phyloP scores from a whole-genome alignment of 1,140 invertebrate genomes.

The Drosophila murphyi region DNA sequence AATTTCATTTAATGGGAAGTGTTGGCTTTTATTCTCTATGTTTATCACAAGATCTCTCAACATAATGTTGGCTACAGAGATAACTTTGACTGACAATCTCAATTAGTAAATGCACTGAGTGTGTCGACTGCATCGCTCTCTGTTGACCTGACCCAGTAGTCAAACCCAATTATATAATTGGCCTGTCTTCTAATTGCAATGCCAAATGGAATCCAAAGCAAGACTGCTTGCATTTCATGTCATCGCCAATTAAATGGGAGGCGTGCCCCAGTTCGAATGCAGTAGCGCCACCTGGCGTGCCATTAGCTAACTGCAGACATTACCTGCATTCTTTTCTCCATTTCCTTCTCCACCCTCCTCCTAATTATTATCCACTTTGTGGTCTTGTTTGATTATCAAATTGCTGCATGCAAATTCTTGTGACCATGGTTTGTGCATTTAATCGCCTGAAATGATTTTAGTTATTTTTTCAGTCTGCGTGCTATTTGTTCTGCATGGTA shows the following conservation, averaged over 20 bases:
- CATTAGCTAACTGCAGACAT: slow-evolving; percentile 9
- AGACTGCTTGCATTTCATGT: slow-evolving; percentile 9
- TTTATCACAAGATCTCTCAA: slow-evolving; percentile 35
- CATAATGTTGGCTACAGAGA: slow-evolving; percentile 22
- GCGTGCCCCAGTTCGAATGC: slow-evolving; percentile 33
- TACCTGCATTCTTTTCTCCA: slow-evolving; percentile 22
- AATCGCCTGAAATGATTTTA: slow-evolving; percentile 11
- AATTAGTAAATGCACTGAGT: slow-evolving; percentile 72
- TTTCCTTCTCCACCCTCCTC: slow-evolving; percentile 22
- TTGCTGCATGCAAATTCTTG: slow-evolving; percentile 51
- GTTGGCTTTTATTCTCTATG: slow-evolving; percentile 35
- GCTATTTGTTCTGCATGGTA: neutral
- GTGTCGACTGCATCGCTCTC: slow-evolving; percentile 33
- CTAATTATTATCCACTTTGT: slow-evolving; percentile 42
- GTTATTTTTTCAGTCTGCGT: neutral
- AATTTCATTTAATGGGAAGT: slow-evolving; percentile 75
- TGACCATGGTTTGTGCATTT: slow-evolving; percentile 20
- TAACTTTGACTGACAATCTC: slow-evolving; percentile 34
- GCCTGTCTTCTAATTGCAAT: slow-evolving; percentile 36
- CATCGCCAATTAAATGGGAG: slow-evolving; percentile 45
- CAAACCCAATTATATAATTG: slow-evolving; percentile 74
- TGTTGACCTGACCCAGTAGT: slow-evolving; percentile 6
- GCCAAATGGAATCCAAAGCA: slow-evolving; percentile 14
- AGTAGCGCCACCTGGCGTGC: slow-evolving; percentile 42
- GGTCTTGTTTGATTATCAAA: slow-evolving; percentile 19